Percentiles rank a stretch among this genome's conserved stretches.
Evolutionary conservation across 2,797 vertebrate species (phyloP).

Genomic region (Semaprochilodus insignis): DNA sequence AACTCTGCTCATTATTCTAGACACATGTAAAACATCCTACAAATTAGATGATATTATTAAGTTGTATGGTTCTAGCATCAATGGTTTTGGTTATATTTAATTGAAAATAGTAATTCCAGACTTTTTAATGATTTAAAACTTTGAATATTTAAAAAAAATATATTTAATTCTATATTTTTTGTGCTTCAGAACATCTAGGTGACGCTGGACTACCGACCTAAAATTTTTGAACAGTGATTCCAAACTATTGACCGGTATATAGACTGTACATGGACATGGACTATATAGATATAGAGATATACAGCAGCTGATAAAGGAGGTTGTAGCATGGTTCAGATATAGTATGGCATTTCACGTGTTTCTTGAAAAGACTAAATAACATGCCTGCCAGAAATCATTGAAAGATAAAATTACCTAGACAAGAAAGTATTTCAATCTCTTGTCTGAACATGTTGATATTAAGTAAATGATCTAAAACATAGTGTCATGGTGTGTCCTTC

Average conservation of each 20-base stretch:
- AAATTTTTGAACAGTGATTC: too few species aligned
- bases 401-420: conserved; percentile 11
- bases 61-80: too few species aligned
- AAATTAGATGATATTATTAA: too few species aligned
- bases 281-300: neutral
- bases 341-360: neutral
- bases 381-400: conserved; percentile 4
- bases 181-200: too few species aligned
- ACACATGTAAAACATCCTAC: too few species aligned
- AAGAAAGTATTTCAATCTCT: conserved; percentile 1
- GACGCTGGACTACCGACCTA: too few species aligned
- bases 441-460: conserved; percentile 53
- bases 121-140: too few species aligned
- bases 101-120: too few species aligned
- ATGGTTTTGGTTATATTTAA: too few species aligned
- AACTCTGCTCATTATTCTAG: too few species aligned
- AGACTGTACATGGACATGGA: neutral
- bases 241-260: neutral
- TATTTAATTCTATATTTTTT: too few species aligned
- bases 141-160: too few species aligned
- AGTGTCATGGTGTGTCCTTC: conserved; percentile 51
- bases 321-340: neutral
- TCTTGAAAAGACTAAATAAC: conserved; percentile 10
- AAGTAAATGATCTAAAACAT: conserved; percentile 51
- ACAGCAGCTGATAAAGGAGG: neutral